phyloP scores from a whole-genome alignment of 2,113 vertebrate genomes.

The Crotalus horridus region DNA sequence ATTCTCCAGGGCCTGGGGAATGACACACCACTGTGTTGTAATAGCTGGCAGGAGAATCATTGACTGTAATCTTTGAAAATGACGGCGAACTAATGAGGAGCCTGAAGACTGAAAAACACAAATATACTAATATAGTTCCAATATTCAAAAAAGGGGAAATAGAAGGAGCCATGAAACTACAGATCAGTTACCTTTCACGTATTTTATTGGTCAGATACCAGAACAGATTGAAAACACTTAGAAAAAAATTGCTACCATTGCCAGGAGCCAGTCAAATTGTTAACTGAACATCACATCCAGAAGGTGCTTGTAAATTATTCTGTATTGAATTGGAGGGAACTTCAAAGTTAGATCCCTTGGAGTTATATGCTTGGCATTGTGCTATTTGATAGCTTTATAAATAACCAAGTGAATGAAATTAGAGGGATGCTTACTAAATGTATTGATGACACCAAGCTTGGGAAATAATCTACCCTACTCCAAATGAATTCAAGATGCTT shows the following conservation, averaged over 20 bases:
- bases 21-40: background rate
- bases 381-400: background rate
- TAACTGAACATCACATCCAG: background rate
- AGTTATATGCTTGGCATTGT: background rate
- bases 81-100: background rate
- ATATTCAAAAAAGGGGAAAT: background rate
- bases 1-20: background rate
- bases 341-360: background rate
- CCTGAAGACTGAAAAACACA: background rate
- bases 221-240: background rate
- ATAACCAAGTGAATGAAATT: background rate
- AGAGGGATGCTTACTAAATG: background rate
- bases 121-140: background rate
- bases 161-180: background rate
- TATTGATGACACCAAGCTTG: background rate
- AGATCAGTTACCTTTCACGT: background rate
- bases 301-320: background rate
- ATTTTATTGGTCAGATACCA: background rate
- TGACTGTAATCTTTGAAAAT: background rate
- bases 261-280: background rate
- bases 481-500: background rate
- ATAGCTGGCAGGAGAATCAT: background rate
- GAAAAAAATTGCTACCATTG: background rate
- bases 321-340: background rate
- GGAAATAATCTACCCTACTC: background rate